These are phyloP conservation scores for Cephus nigrinus DNA, from an alignment of 2,888 invertebrate species.

Conservation along the genomic window DNA sequence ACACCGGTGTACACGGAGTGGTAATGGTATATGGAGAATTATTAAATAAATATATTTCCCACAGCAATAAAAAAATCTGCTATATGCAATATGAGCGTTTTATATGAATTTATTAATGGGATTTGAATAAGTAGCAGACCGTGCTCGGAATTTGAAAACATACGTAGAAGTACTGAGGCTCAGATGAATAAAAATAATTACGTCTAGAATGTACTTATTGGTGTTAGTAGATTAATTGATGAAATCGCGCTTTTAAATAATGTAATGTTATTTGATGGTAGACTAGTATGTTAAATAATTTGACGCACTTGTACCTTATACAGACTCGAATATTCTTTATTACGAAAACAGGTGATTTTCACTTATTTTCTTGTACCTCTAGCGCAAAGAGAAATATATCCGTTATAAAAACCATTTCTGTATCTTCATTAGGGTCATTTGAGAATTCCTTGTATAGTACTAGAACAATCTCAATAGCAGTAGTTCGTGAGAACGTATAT, in stretches of 20 bases:
- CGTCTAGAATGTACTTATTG: not conserved
- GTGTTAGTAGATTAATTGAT: not conserved
- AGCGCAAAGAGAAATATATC: not conserved
- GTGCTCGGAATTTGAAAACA: not conserved
- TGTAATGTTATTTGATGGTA: not conserved
- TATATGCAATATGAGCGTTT: not conserved
- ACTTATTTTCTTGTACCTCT: not conserved
- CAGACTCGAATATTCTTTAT: constrained; percentile 47
- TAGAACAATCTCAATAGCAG: not conserved
- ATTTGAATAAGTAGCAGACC: not conserved
- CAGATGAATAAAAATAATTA: not conserved
- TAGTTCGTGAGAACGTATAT: not conserved
- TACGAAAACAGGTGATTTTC: not conserved
- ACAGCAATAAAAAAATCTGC: not conserved
- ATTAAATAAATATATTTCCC: not conserved
- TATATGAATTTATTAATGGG: not conserved
- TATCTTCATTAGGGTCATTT: not conserved
- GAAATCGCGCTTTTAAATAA: not conserved
- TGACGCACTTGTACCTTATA: constrained; percentile 61
- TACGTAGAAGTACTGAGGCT: not conserved
- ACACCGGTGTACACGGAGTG: not conserved
- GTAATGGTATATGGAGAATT: not conserved
- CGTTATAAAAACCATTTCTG: not conserved
- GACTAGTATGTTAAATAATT: constrained; percentile 12
- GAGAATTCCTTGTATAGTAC: not conserved